Evolutionary conservation across 2,888 invertebrate species (phyloP), one percentile per base, ranked within the genome.

Genomic region (Hirtodrosophila confusa): DNA sequence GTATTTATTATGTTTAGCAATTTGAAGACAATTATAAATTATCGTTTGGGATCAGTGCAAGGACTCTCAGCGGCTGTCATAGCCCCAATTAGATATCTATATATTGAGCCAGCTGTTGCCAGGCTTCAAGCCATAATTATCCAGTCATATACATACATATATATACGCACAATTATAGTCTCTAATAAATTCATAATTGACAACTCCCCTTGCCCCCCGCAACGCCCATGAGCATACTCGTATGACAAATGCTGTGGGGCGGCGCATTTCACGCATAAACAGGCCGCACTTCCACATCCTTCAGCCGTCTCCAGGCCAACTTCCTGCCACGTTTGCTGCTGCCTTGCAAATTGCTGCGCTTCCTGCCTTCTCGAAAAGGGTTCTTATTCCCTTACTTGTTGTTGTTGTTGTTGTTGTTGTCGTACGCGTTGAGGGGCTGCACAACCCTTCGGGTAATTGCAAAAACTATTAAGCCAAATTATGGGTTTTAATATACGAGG

Each of bases 401-500:
- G 9, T 29, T 31, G 31, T 35, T 29, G 36, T 11, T 43, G 55
- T 51, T 51, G 45, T 45, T 75, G 64, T 37, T 57, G 44, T 23
- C 17, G 12, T 31, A 23, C 27, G 36, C 45, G 11, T 3, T n/a
- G n/a, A 41, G 54, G 12, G 37, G 49, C 37, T 40, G 48, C 43
- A 54, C 57, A 78, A 69, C 85, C 84, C 72, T 78, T 84, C 44
- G 73, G 87, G 87, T 86, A 86, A 88, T 87, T 87, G 86, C 86
- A 75, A 79, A 85, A 89, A 88, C 88, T 89, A 89, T 89, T 88
- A 89, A 89, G 80, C 74, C 88, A 89, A 89, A 89, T 89, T 89
- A 89, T 89, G 90, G 90, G 89, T 89, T 89, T 89, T 88, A 87
- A 86, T 86, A 84, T 86, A 86, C 86, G 72, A 68, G 55, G 41